Percentiles rank a stretch among this genome's conserved stretches.
Evolutionary conservation across 2,113 vertebrate species (phyloP).

Genomic region (Rhadina sibilatrix): DNA sequence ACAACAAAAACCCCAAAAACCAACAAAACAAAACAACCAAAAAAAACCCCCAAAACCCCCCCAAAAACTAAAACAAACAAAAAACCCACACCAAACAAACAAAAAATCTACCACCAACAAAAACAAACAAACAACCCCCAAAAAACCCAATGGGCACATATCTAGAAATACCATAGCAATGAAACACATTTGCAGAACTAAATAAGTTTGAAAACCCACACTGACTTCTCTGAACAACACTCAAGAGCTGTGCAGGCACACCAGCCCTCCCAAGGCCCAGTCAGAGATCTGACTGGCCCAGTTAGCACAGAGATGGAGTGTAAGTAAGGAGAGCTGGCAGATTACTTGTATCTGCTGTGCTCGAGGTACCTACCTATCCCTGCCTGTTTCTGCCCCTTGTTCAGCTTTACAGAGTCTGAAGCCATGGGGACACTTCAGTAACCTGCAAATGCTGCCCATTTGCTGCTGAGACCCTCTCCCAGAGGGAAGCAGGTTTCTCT

Average conservation of each 20-base stretch:
- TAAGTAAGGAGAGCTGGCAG: not conserved
- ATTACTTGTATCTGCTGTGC: not conserved
- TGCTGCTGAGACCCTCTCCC: not conserved
- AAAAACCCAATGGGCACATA: not conserved
- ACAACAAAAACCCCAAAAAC: too few species aligned
- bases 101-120: too few species aligned
- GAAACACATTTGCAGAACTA: not conserved
- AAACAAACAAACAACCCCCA: too few species aligned
- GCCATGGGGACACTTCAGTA: not conserved
- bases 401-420: not conserved
- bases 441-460: not conserved
- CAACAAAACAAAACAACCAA: too few species aligned
- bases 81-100: too few species aligned
- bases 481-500: not conserved
- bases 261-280: not conserved
- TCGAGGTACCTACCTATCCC: accelerated
- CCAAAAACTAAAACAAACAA: too few species aligned
- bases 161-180: not conserved
- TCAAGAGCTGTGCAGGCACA: not conserved
- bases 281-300: not conserved
- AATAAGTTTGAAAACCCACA: not conserved
- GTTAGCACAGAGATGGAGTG: not conserved
- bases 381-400: not conserved
- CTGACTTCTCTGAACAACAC: not conserved
- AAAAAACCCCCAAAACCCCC: too few species aligned